Evolutionary conservation across 2,888 invertebrate genomes (phyloP).

Genomic region (Lasioglossum vierecki): DNA sequence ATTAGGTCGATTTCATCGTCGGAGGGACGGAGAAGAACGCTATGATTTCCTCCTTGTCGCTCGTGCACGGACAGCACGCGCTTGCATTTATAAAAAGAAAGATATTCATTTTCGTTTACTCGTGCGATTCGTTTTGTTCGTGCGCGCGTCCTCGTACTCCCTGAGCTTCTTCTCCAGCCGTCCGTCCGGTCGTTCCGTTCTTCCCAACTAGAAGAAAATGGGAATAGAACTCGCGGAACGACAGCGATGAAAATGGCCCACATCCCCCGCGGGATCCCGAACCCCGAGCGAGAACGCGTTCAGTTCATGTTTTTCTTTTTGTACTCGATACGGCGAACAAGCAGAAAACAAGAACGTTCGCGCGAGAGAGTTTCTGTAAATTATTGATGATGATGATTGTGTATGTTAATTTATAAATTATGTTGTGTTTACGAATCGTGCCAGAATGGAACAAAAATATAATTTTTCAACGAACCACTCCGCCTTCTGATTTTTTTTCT

Average conservation of each 20-base stretch:
- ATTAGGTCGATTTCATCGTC: conserved; percentile 23
- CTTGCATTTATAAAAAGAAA: conserved; percentile 43
- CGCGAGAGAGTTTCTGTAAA: conserved; percentile 71
- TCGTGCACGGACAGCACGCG: conserved; percentile 1
- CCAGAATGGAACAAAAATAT: conserved; percentile 83
- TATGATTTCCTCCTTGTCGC: neutral
- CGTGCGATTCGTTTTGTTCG: neutral
- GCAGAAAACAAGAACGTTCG: conserved; percentile 3
- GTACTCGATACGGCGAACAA: conserved; percentile 35
- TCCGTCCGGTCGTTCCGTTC: conserved; percentile 16
- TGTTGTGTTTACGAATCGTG: conserved; percentile 83
- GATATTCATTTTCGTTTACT: conserved; percentile 12
- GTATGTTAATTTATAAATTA: conserved; percentile 84
- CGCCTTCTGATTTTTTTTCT: conserved; percentile 39
- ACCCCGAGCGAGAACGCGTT: conserved; percentile 44
- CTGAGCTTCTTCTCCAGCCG: conserved; percentile 39
- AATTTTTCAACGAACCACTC: conserved; percentile 82
- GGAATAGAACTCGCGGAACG: neutral
- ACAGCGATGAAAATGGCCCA: conserved; percentile 20
- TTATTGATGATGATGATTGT: conserved; percentile 78
- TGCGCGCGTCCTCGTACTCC: neutral
- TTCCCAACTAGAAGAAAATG: neutral
- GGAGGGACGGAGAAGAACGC: conserved; percentile 45
- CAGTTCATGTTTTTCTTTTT: conserved; percentile 47
- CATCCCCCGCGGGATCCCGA: neutral